phyloP scores from a whole-genome alignment of 2,113 vertebrate species.

The Osmerus eperlanus region DNA sequence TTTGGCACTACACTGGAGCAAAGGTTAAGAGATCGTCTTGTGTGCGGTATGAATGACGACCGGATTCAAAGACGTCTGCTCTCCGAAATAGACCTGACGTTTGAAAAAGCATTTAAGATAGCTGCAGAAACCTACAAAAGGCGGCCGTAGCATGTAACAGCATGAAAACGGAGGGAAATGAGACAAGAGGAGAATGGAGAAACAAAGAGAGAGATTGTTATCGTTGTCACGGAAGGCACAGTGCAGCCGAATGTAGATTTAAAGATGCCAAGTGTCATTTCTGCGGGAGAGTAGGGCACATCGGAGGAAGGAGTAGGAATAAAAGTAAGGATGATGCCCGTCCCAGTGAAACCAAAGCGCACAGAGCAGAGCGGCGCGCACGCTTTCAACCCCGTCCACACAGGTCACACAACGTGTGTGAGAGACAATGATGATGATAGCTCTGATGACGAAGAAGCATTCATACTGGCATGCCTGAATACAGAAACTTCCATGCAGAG shows the following conservation, averaged over 20 bases:
- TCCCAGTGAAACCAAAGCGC: constrained; percentile 5
- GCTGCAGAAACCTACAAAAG: background rate
- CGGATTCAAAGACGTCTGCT: background rate
- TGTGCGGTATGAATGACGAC: constrained; percentile 18
- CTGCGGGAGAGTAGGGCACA: constrained; percentile 14
- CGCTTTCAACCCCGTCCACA: background rate
- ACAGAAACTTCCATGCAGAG: constrained; percentile 6
- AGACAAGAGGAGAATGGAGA: background rate
- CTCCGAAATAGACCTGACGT: constrained; percentile 7
- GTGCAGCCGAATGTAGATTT: constrained; percentile 16
- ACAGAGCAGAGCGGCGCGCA: background rate
- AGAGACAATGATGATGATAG: constrained; percentile 2
- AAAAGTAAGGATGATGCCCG: background rate
- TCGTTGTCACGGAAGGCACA: background rate
- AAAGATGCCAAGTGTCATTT: constrained; percentile 11
- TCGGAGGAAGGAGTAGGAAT: background rate
- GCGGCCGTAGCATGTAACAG: background rate
- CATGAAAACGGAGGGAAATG: background rate
- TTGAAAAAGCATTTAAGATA: background rate
- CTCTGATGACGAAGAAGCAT: background rate
- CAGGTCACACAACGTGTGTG: constrained; percentile 4
- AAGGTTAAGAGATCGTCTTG: constrained; percentile 15
- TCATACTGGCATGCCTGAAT: background rate
- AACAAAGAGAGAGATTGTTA: background rate
- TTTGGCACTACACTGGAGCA: background rate